Conservation (phyloP, 1,140 invertebrate species). For the Lasioglossum albipes region DNA sequence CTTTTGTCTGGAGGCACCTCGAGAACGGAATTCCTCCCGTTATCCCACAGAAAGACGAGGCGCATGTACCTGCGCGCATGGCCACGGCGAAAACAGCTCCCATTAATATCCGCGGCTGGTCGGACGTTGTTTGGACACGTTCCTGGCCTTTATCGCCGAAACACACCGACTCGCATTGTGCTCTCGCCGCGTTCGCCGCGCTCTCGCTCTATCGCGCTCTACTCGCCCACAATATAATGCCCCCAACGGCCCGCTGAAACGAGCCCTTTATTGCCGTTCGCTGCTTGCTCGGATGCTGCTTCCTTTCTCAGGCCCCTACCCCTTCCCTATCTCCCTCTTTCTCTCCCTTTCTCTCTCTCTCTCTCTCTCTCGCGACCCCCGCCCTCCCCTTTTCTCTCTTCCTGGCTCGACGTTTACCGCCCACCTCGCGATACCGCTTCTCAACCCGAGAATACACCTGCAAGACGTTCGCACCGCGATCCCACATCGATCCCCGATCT, state of each 20-base stretch:
- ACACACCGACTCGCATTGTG: constrained; percentile 59
- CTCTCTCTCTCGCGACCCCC: neutral
- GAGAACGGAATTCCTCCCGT: constrained; percentile 45
- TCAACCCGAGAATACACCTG: constrained; percentile 20
- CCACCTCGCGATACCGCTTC: neutral
- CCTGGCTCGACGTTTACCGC: neutral
- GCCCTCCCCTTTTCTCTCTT: constrained; percentile 1
- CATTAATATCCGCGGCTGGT: constrained; percentile 30
- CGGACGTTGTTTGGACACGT: constrained; percentile 45
- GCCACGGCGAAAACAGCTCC: constrained; percentile 9
- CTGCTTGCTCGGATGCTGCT: constrained; percentile 73
- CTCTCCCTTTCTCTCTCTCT: neutral
- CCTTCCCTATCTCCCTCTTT: neutral
- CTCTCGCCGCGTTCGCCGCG: neutral
- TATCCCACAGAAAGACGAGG: constrained; percentile 29
- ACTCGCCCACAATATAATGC: constrained; percentile 58
- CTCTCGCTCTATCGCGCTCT: constrained; percentile 25
- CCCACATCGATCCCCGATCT: no score
- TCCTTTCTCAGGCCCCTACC: constrained; percentile 74
- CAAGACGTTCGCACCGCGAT: neutral
- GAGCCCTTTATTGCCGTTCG: constrained; percentile 75
- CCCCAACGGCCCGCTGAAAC: constrained; percentile 68
- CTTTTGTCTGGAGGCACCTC: constrained; percentile 31
- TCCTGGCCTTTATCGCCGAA: constrained; percentile 51
- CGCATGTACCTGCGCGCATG: constrained; percentile 28